Evolutionary conservation across 2,797 vertebrate species (phyloP).

Genomic region (Paratrypauchen microcephalus): DNA sequence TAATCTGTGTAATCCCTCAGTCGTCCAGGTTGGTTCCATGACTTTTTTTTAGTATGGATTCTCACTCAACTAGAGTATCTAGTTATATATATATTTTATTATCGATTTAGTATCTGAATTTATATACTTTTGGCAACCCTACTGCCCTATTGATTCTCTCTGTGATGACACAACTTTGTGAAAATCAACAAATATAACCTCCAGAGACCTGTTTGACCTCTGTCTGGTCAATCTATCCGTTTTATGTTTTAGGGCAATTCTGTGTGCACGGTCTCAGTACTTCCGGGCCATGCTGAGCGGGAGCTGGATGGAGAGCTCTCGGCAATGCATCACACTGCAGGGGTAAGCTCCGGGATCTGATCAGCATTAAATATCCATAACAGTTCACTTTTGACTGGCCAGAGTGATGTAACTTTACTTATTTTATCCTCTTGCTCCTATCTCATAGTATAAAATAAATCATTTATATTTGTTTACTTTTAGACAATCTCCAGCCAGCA

Average conservation of each 20-base stretch:
- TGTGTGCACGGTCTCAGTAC: constrained; percentile 93
- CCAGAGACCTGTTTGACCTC: constrained; percentile 13
- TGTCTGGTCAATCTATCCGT: not conserved
- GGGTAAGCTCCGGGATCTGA: constrained; percentile 75
- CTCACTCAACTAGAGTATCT: no score
- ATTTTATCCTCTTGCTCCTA: no score
- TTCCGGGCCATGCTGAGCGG: constrained; percentile 95
- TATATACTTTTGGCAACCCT: no score
- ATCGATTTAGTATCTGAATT: no score
- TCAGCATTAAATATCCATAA: constrained; percentile 10
- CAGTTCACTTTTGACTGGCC: not conserved
- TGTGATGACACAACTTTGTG: not conserved
- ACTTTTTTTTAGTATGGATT: no score
- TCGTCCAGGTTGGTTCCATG: no score
- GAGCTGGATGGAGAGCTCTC: constrained; percentile 93
- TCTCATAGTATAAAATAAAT: no score
- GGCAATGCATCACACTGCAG: constrained; percentile 88
- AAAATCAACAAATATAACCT: constrained; percentile 18
- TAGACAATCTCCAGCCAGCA: not conserved
- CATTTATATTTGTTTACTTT: no score
- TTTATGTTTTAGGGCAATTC: constrained; percentile 83
- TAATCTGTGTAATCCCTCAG: no score
- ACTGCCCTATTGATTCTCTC: not conserved
- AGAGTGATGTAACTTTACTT: no score
- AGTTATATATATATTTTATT: no score